These are phyloP conservation scores for Mesodorylaimus sp. DNA, from an alignment of 2,888 invertebrate species.

Conservation along the genomic window DNA sequence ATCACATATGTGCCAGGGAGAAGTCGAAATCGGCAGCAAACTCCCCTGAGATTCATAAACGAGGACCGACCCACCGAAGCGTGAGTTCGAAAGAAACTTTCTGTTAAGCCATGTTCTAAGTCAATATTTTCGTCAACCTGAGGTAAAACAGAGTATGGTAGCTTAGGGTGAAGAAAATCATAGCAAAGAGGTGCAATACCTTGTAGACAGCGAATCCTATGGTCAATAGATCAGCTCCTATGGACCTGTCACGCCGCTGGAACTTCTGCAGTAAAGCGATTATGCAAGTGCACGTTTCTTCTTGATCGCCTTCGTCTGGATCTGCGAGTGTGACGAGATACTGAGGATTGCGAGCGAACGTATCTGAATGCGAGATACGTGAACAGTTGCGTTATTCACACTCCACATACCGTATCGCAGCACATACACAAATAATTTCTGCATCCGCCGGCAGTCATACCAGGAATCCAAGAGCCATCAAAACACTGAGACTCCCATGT, in stretches of 20 bases:
- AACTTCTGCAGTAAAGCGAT: slow-evolving; percentile 91
- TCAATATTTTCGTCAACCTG: not conserved
- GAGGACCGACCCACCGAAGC: slow-evolving; percentile 65
- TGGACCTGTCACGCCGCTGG: slow-evolving; percentile 63
- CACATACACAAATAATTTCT: slow-evolving; percentile 60
- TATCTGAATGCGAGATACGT: slow-evolving; percentile 42
- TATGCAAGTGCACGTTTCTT: slow-evolving; percentile 64
- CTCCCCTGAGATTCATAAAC: slow-evolving; percentile 86
- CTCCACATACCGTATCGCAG: not conserved
- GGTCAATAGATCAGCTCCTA: slow-evolving; percentile 75
- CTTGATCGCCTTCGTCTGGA: slow-evolving; percentile 53
- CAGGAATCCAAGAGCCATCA: slow-evolving; percentile 76
- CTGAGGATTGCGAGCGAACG: slow-evolving; percentile 84
- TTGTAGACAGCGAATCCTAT: slow-evolving; percentile 88
- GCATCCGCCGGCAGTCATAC: slow-evolving; percentile 87
- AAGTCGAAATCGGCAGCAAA: slow-evolving; percentile 72
- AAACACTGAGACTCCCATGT: slow-evolving; percentile 76
- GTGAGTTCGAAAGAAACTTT: slow-evolving; percentile 74
- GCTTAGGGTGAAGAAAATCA: not conserved
- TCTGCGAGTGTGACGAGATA: slow-evolving; percentile 62
- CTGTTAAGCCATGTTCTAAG: slow-evolving; percentile 14
- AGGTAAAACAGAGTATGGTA: not conserved
- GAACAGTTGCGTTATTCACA: not conserved
- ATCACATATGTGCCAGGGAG: slow-evolving; percentile 84
- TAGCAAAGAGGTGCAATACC: slow-evolving; percentile 36